Evolutionary conservation across 92 coral and sea anemone genomes (phyloP).

Genomic region (Galaxea fascicularis): DNA sequence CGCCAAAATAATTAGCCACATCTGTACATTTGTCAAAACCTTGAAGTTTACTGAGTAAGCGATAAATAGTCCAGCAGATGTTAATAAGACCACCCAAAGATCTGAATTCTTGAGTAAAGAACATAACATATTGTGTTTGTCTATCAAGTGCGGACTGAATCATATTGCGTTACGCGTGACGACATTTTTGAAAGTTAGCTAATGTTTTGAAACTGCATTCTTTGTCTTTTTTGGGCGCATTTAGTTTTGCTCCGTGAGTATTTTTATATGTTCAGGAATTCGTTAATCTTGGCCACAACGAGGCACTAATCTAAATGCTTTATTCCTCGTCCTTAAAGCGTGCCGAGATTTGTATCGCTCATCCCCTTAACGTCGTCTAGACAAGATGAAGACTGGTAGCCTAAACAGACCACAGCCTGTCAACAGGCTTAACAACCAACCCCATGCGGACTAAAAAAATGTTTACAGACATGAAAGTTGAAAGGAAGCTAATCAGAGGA

Average conservation of each 20-base stretch:
- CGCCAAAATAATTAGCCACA: not conserved
- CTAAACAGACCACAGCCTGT: not conserved
- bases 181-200: not conserved
- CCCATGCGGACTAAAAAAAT: not conserved
- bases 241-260: not conserved
- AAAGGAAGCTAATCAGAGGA: not conserved
- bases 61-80: slow-evolving; percentile 7
- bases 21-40: not conserved
- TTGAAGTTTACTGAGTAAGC: not conserved
- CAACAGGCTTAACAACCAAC: not conserved
- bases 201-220: not conserved
- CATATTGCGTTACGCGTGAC: not conserved
- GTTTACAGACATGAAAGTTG: not conserved
- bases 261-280: slow-evolving; percentile 6
- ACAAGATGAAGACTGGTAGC: not conserved
- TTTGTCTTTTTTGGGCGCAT: not conserved
- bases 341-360: not conserved
- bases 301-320: not conserved
- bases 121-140: not conserved
- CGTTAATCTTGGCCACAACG: not conserved
- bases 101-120: not conserved
- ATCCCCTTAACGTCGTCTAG: not conserved
- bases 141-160: too few species aligned
- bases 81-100: slow-evolving; percentile 22
- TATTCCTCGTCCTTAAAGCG: not conserved